Base-by-base conservation (phyloP, 2,113 vertebrate genomes). In the Syrmaticus mikado region DNA sequence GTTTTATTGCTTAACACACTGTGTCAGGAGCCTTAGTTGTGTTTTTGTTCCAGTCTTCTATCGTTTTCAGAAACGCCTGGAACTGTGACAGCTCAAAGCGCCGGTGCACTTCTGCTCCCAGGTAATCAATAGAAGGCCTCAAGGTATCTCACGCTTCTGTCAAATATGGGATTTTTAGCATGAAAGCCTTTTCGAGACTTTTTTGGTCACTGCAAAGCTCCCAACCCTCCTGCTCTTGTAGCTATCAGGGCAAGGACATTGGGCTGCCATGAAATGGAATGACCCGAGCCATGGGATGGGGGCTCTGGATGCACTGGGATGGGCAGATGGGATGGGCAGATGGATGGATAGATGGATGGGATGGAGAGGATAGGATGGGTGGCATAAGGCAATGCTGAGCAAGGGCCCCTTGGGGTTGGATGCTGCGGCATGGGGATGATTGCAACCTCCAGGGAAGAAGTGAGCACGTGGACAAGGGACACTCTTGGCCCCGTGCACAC, bases 91-190 rank as follows among this genome's bases (percentile, higher is more conserved):
- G 93, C 85, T 92, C 89, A 71, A 92, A 96, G 96, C 50, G 8
- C 76, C 62, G 4, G 50, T 24, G 92, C 79, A 61, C 84, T 84
- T 71, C 85, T 92, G 84, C 89, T 95, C 67, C 53, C 66, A 94
- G 92, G 82, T 82, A 79, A 95, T 97, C 96, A 89, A 92, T 91
- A 92, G 70, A 50, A 93, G 92, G 87, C 94, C 93, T 94, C 94
- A 58, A 93, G 92, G 94, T 87, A 92, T 90, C 95, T 95, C 91
- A 66, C 25, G 8, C 89, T 92, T 52, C 81, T 78, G 93, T 96
- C 96, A 97, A 90, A 93, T 75, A 66, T 1, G 12, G 85, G 92
- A 30, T 67, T 92, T 77, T 95, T 88, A 53, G 62, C 72, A 52
- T 57, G 85, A 65, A 81, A 86, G 81, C 38, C 18, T 90, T 96